Conservation (phyloP, 2,797 vertebrate species). For the Xiphorhynchus erythropygius region DNA sequence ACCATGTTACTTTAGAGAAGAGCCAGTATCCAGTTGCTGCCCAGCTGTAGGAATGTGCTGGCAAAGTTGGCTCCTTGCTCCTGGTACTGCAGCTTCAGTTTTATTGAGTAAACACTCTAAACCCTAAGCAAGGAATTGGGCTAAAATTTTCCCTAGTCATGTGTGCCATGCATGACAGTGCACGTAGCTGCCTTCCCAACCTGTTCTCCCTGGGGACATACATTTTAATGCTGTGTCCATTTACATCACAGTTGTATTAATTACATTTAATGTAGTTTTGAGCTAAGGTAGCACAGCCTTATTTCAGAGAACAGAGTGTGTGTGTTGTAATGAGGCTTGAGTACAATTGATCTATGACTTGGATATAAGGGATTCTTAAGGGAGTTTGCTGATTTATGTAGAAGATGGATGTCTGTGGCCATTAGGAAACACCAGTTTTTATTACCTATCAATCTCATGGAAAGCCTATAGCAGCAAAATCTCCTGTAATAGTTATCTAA, state of each 20-base stretch:
- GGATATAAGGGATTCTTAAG: constrained; percentile 45
- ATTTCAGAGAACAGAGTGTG: neutral
- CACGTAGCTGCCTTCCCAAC: neutral
- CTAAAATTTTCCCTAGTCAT: neutral
- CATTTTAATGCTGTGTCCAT: constrained; percentile 31
- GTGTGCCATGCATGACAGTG: neutral
- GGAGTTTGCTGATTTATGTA: constrained; percentile 67
- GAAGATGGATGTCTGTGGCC: constrained; percentile 59
- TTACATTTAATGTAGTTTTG: constrained; percentile 63
- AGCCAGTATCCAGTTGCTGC: neutral
- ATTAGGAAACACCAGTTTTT: constrained; percentile 62
- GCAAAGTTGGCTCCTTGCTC: neutral
- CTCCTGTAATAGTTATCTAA: constrained; percentile 37
- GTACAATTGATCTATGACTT: constrained; percentile 66
- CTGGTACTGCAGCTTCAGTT: neutral
- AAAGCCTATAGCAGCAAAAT: constrained; percentile 36
- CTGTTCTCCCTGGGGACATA: neutral
- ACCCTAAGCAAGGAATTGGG: neutral
- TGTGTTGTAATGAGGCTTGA: constrained; percentile 56
- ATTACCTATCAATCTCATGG: constrained; percentile 58
- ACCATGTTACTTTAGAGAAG: neutral
- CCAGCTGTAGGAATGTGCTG: neutral
- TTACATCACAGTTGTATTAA: constrained; percentile 57
- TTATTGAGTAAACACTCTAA: neutral
- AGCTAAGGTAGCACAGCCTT: constrained; percentile 26